Base-by-base conservation (phyloP, 2,797 vertebrate species). In the Harpagifer antarcticus region DNA sequence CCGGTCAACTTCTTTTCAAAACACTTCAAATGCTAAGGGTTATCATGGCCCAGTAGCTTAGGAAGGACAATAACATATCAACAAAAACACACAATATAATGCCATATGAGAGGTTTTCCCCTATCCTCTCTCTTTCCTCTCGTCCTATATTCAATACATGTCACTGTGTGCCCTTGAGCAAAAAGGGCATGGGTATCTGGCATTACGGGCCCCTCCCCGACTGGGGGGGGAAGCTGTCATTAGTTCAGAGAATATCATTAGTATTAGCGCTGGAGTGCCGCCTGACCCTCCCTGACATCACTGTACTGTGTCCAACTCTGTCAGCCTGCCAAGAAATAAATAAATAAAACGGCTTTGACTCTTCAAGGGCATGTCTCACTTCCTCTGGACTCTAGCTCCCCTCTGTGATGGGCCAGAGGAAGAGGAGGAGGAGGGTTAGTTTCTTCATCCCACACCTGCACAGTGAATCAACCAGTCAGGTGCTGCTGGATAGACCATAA, bases 301-400 rank as follows among this genome's bases (percentile, higher is more conserved):
- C 61, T 17, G 55, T 37, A 71, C 62, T 54, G 56, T 37, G 67
- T 81, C 82, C 81, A 71, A 68, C 54, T 71, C 57, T 48, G 77
- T 71, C 23, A 50, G 50, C 37, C 65, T 73, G 88, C 86, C 84
- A 88, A 63, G 53, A 78, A 68, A 56, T 56, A 20, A 16, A 75
- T 79, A 47, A 23, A 12, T 33, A 55, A 42, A 44, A n/a, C 2
- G 8, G 33, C 68, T 48, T 50, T 65, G 76, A 83, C 79, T 88
- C 63, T 83, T 86, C 80, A 87, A 90, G 90, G 90, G 61, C 87
- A 78, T 3, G 42, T 68, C 71, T 75, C 27, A 0, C 67, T 62
- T 67, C 68, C 74, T 71, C 59, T 54, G 61, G 58, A 74, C 43
- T 61, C 17, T 13, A 47, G 23, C 45, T 71, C 58, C 43, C 15